Evolutionary conservation across 2,797 vertebrate genomes (phyloP).

Genomic region (Tiaroga cobitis): DNA sequence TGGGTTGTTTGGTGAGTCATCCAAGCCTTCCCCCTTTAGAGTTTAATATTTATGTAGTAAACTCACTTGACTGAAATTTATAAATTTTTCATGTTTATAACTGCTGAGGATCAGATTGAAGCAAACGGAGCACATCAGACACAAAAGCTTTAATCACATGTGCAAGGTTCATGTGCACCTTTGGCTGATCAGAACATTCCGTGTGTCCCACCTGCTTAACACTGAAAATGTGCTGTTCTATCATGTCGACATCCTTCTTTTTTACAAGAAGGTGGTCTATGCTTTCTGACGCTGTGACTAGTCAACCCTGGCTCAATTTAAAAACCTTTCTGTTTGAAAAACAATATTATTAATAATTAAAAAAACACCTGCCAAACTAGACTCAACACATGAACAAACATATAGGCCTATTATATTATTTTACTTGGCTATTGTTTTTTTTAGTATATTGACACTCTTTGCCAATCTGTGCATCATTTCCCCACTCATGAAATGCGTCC

Average conservation of each 20-base stretch:
- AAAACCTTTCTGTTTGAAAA: not conserved
- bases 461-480: not conserved
- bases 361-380: not conserved
- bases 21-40: not conserved
- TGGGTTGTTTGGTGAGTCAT: not conserved
- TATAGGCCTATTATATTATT: not conserved
- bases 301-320: not conserved
- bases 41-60: constrained; percentile 15
- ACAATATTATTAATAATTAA: not conserved
- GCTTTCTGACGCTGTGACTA: not conserved
- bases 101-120: not conserved
- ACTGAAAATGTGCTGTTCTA: not conserved
- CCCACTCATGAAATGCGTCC: not conserved
- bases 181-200: not conserved
- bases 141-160: not conserved
- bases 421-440: not conserved
- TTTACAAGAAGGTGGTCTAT: not conserved
- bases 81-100: constrained; percentile 7
- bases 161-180: not conserved
- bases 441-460: not conserved
- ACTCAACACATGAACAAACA: not conserved
- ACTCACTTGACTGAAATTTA: not conserved
- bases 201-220: constrained; percentile 9
- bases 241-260: not conserved
- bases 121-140: not conserved